A percentile compares a stretch with the other conserved stretches of the same genome.
Evolutionary conservation across 37 sponge, comb jelly and placozoan species (phyloP).

Genomic region (Spongilla lacustris): DNA sequence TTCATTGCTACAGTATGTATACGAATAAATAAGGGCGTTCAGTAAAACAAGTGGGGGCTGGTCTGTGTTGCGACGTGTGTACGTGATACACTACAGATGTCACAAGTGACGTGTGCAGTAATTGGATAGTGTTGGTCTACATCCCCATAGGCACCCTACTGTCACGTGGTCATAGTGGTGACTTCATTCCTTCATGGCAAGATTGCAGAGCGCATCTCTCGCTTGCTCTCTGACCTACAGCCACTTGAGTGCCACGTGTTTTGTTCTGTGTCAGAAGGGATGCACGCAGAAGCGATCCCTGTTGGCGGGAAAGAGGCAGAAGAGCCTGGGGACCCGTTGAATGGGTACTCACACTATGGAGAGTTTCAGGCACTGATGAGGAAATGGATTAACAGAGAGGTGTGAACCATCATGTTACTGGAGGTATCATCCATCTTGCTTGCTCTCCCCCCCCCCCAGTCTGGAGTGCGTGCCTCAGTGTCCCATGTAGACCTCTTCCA

Average conservation of each 20-base stretch:
- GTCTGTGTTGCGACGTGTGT: not conserved
- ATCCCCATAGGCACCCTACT: conserved; percentile 56
- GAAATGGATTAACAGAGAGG: conserved; percentile 72
- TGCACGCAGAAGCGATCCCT: conserved; percentile 37
- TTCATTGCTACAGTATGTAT: conserved; percentile 44
- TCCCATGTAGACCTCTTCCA: conserved; percentile 60
- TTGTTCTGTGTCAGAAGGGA: conserved; percentile 38
- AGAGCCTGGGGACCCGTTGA: not conserved
- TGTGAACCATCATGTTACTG: not conserved
- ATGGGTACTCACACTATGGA: conserved; percentile 55
- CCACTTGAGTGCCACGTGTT: conserved; percentile 62
- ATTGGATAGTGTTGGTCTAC: not conserved
- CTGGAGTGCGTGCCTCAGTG: conserved; percentile 46
- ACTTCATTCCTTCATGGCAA: conserved; percentile 32
- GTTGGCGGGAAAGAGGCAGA: conserved; percentile 13
- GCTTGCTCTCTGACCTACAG: conserved; percentile 51
- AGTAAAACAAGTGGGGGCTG: not conserved
- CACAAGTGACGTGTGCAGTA: no score
- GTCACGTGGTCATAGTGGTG: conserved; percentile 57
- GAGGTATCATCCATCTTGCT: not conserved
- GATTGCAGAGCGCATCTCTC: conserved; percentile 16
- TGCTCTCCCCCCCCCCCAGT: conserved; percentile 14
- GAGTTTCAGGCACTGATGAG: conserved; percentile 64
- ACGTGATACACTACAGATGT: no score
- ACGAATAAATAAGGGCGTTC: not conserved